phyloP scores from a whole-genome alignment of 2,797 vertebrate genomes.

The Labroides dimidiatus region DNA sequence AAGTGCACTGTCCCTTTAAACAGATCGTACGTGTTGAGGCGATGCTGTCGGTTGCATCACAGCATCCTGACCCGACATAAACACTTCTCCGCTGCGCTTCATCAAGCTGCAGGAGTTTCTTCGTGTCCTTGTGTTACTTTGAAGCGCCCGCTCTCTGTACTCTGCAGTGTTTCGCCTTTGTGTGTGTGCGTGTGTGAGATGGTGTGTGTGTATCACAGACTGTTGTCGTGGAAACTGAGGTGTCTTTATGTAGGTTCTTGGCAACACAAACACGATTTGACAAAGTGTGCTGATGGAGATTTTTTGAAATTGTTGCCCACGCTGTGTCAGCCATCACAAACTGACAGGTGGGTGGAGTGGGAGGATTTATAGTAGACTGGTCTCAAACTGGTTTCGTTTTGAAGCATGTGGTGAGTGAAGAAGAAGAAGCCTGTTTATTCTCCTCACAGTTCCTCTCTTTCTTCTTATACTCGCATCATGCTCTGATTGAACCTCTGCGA shows the following conservation, averaged over 20 bases:
- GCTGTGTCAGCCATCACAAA: slow-evolving; percentile 70
- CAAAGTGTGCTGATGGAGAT: slow-evolving; percentile 58
- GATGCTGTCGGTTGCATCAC: too few species aligned
- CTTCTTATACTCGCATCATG: too few species aligned
- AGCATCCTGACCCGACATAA: too few species aligned
- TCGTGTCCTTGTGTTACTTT: slow-evolving; percentile 30
- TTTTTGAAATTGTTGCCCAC: slow-evolving; percentile 71
- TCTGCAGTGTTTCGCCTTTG: slow-evolving; percentile 44
- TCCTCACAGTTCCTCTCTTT: too few species aligned
- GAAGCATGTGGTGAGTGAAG: slow-evolving; percentile 21
- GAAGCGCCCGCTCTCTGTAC: slow-evolving; percentile 5
- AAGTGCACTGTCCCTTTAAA: too few species aligned
- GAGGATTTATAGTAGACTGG: slow-evolving; percentile 67
- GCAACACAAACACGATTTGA: slow-evolving; percentile 72
- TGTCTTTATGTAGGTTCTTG: slow-evolving; percentile 77
- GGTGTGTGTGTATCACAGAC: slow-evolving; percentile 45
- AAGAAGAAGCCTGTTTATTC: too few species aligned
- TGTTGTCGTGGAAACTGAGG: slow-evolving; percentile 84
- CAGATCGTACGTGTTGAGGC: too few species aligned
- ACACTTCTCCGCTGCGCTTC: background rate
- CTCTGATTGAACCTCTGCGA: too few species aligned
- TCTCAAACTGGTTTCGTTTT: slow-evolving; percentile 54
- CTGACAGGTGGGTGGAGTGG: slow-evolving; percentile 79
- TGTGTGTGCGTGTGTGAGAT: slow-evolving; percentile 5
- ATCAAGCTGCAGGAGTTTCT: slow-evolving; percentile 29